Base-by-base conservation (phyloP, 2,113 vertebrate species). In the Coracopsis vasa region DNA sequence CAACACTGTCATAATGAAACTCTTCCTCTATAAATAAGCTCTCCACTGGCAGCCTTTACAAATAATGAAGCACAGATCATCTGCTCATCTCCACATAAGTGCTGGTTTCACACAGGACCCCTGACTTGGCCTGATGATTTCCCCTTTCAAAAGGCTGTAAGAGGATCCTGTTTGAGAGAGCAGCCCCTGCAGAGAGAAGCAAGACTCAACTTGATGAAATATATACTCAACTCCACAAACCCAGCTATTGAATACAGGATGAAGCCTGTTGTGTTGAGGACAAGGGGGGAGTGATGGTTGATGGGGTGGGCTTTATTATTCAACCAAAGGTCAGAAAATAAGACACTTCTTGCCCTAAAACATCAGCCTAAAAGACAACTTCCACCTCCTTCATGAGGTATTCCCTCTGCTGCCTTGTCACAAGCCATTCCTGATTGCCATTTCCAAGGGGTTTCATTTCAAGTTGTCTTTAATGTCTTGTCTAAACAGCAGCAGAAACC, bases 41-140 rank as follows among this genome's bases (percentile, higher is more conserved):
- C 28, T 73, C 39, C 14, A 1, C 70, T 75, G 51, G 45, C 65
- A 89, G 61, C 48, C n/a, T 50, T 48, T 20, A 39, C 35, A 86
- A 91, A 77, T 75, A 94, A 95, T 88, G n/a, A 92, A 78, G 83
- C 58, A 58, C n/a, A 88, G 60, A 83, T 88, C 62, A 66, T 88
- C 79, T 82, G 67, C 47, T 56, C 81, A 23, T 69, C 80, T 90
- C 82, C 39, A 86, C 42, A 50, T 33, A 88, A 89, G 61, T 9
- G 2, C 20, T 66, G 29, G 54, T 62, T 92, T 86, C 82, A 62
- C 67, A 78, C 27, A 71, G 42, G 70, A 73, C n/a, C 71, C 60
- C 33, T 37, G 31, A 65, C 50, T 60, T 10, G 11, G 66, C 31
- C 65, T 42, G 35, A 86, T 64, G 50, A 84, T 48, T 92, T 19